Evolutionary conservation across 2,888 invertebrate genomes (phyloP), one percentile per base, ranked within the genome.

Genomic region (Empis livida): DNA sequence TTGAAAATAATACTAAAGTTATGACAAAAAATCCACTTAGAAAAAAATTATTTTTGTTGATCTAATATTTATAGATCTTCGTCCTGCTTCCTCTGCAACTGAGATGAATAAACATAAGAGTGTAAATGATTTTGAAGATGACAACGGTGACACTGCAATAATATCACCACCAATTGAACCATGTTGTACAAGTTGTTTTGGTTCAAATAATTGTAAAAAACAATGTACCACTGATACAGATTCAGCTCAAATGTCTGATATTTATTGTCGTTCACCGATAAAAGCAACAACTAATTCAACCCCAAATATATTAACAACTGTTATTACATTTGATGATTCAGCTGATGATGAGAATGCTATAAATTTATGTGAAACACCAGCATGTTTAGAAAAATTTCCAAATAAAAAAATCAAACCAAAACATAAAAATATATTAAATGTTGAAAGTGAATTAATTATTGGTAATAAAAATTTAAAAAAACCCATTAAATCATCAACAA

Each of bases 181-280:
- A n/a, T 70, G 71, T 47, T 71, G 71, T 57, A 55, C 54, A 44
- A 68, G 64, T 53, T 70, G 70, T 48, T 68, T 70, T 54, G 62
- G 57, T 42, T 59, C 64, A 20, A 62, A 61, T 17, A 66, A 63
- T 43, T 64, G 60, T 47, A 67, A 65, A 52, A 63, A 63, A 44
- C 64, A 65, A 64, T 58, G 57, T 46, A 53, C 57, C 9, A 51
- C 52, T n/a, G 58, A 55, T 52, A 55, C 49, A 39, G 61, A 62
- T 52, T 68, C 70, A 13, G 65, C 67, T 39, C 67, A 68, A 67
- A 74, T 76, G 71, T 75, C 79, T 46, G 79, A 79, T 61, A 71
- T 80, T 60, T 79, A 78, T 68, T 71, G 73, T 59, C 72, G 74
- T 44, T 63, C 63, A 56, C 65, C 66, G 52, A 68, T 69, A 55